Base-by-base conservation (phyloP, 2,888 invertebrate genomes). In the Epistrophella euchroma region DNA sequence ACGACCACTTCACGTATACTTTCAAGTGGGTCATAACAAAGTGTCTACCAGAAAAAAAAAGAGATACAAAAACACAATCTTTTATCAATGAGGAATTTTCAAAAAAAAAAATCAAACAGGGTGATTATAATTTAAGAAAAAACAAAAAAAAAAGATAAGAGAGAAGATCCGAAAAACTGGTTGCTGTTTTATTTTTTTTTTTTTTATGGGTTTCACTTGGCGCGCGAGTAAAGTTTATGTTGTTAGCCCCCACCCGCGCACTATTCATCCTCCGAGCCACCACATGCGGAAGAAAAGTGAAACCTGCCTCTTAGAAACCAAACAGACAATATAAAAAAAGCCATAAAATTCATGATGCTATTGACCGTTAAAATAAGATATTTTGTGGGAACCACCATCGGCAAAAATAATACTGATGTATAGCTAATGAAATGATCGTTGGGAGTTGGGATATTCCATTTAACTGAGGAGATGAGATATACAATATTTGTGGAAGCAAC, bases 221-320 rank as follows among this genome's bases (percentile, higher is more conserved):
- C 66, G 47, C 64, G 28, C 45, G 64, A 28, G 25, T 17, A 28
- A 40, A 19, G 17, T 40, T 60, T 45, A 28, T 45, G 47, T 22
- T 17, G 22, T 37, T 22, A 37, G 15, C 47, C 50, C 37, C 35
- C 74, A 52, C 56, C 73, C 74, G 73, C 62, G 28, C 73, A 9
- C 25, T n/a, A n/a, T 37, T 15, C 32, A 43, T 64, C 50, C 45
- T 55, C 35, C 43, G 22, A 19, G 15, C 17, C 62, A 13, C 19
- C 40, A 58, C 40, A 75, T 62, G 52, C 62, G 75, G 70, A 84
- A 84, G 58, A 80, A 80, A 84, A 84, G 84, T 84, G 84, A 84
- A 84, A 84, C 64, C 68, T 66, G 75, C 56, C 35, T 47, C 32
- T 66, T 15, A 35, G 32, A 47, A 62, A 40, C 35, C 70, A 70